Evolutionary conservation across 2,888 invertebrate genomes (phyloP), one percentile per base, ranked within the genome.

Genomic region (Meloe dianella): DNA sequence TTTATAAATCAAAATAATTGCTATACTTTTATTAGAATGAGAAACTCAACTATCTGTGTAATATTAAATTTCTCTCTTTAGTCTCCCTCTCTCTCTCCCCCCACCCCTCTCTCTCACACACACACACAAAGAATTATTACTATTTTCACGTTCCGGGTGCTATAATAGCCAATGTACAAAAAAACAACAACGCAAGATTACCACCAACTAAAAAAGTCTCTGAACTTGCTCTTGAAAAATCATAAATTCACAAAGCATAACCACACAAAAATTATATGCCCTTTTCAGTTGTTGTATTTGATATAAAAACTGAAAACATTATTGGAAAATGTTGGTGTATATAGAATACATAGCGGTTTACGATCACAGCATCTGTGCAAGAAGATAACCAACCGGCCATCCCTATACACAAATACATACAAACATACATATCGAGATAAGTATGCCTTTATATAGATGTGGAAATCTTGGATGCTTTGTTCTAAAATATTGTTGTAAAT

Each of bases 341-440:
- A n/a, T 68, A 69, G 65, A 74, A 71, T 70, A 69, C 72, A 73
- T 68, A 65, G 61, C 68, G 67, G 71, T 74, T 74, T 74, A 74
- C 66, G 74, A 73, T 71, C 68, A 64, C 67, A 69, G 68, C 74
- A 73, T 74, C 73, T 74, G 74, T 68, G 73, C 68, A 66, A 69
- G 68, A 66, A 74, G 71, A 73, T 73, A 73, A 73, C 73, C 71
- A n/a, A n/a, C n/a, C n/a, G n/a, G 70, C 71, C 66, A 57, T 66
- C 59, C 65, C 63, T 64, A 58, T 69, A 65, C 58, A 70, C 65
- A 70, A 63, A 67, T 63, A 71, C 58, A 65, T 59, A 61, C 63
- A 59, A 12, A 35, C 14, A 35, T 35, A 14, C 17, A 41, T 41
- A 41, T 41, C 10, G 10, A 41, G 57, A 59, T 65, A 67, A 69